Evolutionary conservation across 2,113 vertebrate species (phyloP).

Genomic region (Sapajus apella): DNA sequence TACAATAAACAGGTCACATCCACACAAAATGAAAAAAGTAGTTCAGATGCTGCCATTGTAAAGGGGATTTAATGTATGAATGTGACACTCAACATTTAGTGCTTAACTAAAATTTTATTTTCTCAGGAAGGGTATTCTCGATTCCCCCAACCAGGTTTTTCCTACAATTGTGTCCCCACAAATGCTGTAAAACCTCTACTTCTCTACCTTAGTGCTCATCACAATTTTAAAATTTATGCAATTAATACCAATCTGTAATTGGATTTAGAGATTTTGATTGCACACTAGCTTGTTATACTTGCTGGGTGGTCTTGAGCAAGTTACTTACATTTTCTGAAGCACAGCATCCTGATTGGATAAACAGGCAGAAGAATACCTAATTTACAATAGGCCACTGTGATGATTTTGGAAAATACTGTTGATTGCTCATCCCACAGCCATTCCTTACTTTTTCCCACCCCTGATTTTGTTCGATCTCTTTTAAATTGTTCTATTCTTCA

Average conservation of each 20-base stretch:
- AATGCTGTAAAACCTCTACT: background rate
- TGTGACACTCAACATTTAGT: background rate
- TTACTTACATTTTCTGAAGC: background rate
- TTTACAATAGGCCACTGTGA: background rate
- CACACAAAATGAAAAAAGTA: background rate
- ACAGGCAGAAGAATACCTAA: background rate
- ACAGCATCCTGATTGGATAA: background rate
- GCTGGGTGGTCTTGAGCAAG: background rate
- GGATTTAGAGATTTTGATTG: background rate
- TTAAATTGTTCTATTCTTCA: background rate
- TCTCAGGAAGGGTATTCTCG: background rate
- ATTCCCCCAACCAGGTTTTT: background rate
- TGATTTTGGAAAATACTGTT: background rate
- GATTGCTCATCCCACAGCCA: background rate
- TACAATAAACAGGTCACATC: background rate
- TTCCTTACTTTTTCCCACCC: background rate
- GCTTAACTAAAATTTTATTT: background rate
- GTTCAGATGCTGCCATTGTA: background rate
- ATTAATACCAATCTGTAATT: background rate
- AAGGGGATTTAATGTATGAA: background rate
- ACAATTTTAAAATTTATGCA: background rate
- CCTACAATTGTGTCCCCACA: background rate
- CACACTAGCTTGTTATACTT: background rate
- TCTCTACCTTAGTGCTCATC: background rate
- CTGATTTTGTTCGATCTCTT: background rate